Evolutionary conservation across 2,797 vertebrate genomes (phyloP), one percentile per base, ranked within the genome.

Genomic region (Tinamus major): DNA sequence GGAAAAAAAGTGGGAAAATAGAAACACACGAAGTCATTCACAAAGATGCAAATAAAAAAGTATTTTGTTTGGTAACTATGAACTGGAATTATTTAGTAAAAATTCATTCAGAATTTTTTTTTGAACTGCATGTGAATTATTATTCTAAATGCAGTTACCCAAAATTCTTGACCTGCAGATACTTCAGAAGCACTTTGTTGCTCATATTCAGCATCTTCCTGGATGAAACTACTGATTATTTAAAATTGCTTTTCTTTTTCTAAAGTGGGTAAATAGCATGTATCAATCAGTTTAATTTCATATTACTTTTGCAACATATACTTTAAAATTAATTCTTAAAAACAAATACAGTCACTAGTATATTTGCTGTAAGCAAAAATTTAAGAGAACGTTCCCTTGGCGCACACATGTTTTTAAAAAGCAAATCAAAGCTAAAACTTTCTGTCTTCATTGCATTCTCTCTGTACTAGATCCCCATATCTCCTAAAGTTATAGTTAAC

Each of bases 201-300:
- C 91, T 65, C 41, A 49, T 55, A 64, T 93, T 88, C 94, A 83
- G 78, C 70, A 79, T 71, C 62, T 85, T 88, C 46, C 46, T 76
- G 46, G 41, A 90, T 27, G 87, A 89, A 90, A 79, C 10, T 70
- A 26, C 11, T 83, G 63, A 62, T 69, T 72, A 94, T 92, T 93
- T 93, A 72, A n/a, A 85, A 88, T 59, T 89, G 58, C 19, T 72
- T 90, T 79, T 83, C 23, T 90, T 91, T 90, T 88, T 39, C 70
- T 15, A 61, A 59, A 92, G 74, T 21, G n/a, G 26, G 24, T 77
- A 87, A 89, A 92, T 75, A 80, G 4, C 56, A 46, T 21, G 14
- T 72, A 89, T 59, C 41, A 85, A 29, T 41, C 82, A 79, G 31
- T 58, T 92, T 79, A 71, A 75, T 48, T 90, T 81, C 51, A 69